These are phyloP conservation scores for Physeter macrocephalus DNA, from an alignment of 2,113 vertebrate species.

Conservation along the genomic window DNA sequence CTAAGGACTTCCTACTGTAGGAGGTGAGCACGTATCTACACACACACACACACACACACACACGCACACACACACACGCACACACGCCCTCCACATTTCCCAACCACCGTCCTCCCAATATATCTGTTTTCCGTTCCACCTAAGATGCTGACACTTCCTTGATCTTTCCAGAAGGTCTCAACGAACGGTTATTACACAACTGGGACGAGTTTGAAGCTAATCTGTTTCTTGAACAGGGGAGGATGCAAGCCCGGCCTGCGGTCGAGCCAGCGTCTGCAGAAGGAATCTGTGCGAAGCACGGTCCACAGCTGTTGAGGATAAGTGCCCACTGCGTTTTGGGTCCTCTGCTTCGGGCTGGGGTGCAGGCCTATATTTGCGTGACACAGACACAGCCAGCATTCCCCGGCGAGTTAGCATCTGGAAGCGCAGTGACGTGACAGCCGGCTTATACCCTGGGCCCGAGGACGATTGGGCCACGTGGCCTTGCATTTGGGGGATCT, in stretches of 20 bases:
- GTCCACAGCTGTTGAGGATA: neutral
- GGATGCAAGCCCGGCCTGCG: neutral
- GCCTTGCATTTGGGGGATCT: neutral
- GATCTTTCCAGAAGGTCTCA: neutral
- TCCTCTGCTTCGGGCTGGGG: neutral
- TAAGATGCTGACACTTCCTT: neutral
- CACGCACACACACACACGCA: neutral
- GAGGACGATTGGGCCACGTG: neutral
- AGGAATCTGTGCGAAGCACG: neutral
- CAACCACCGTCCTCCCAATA: neutral
- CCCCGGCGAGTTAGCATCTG: neutral
- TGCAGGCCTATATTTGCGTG: neutral
- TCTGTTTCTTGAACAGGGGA: neutral
- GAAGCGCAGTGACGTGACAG: neutral
- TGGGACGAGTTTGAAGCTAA: no score
- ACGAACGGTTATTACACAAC: neutral
- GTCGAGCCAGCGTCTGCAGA: neutral
- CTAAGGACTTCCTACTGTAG: neutral
- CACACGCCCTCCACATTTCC: no score
- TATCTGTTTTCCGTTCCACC: fast-evolving
- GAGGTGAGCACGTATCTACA: neutral
- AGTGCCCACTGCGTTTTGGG: neutral
- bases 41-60: neutral
- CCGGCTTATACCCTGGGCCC: neutral
- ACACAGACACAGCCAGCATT: neutral